Percentiles rank a stretch among this genome's conserved stretches.
Conservation (phyloP, 2,888 invertebrate species). For the Kryphioiulus occultus region DNA sequence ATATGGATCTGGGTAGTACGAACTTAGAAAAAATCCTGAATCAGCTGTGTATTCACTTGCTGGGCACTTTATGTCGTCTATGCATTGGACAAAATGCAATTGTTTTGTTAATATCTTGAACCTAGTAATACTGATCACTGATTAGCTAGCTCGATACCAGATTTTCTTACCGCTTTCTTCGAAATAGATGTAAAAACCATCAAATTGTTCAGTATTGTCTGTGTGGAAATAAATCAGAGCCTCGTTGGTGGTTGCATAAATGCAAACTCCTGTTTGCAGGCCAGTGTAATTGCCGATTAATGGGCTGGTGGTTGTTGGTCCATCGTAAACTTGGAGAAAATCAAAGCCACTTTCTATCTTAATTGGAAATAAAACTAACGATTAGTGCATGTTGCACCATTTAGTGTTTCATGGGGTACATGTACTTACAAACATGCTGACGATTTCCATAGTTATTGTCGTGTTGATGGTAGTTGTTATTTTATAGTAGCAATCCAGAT, state of each 20-base stretch:
- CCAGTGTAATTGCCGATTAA: neutral
- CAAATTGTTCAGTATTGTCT: neutral
- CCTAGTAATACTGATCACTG: too few relatives aligned
- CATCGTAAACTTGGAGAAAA: neutral
- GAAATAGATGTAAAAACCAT: neutral
- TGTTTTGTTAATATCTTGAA: too few relatives aligned
- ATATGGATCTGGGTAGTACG: neutral
- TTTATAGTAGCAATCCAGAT: too few relatives aligned
- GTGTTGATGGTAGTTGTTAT: too few relatives aligned
- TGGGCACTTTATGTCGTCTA: neutral
- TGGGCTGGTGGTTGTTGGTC: neutral
- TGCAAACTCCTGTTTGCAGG: neutral
- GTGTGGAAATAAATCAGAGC: neutral
- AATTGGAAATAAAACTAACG: too few relatives aligned
- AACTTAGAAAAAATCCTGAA: neutral
- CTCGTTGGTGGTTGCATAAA: neutral
- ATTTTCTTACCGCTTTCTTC: neutral
- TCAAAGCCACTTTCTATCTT: neutral
- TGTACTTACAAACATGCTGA: too few relatives aligned
- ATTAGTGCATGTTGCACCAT: too few relatives aligned
- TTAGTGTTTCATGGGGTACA: too few relatives aligned
- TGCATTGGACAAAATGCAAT: too few relatives aligned
- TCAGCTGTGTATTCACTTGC: neutral
- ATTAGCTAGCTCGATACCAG: too few relatives aligned
- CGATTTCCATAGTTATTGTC: too few relatives aligned